Evolutionary conservation across 2,113 vertebrate genomes (phyloP).

Genomic region (Conger conger): DNA sequence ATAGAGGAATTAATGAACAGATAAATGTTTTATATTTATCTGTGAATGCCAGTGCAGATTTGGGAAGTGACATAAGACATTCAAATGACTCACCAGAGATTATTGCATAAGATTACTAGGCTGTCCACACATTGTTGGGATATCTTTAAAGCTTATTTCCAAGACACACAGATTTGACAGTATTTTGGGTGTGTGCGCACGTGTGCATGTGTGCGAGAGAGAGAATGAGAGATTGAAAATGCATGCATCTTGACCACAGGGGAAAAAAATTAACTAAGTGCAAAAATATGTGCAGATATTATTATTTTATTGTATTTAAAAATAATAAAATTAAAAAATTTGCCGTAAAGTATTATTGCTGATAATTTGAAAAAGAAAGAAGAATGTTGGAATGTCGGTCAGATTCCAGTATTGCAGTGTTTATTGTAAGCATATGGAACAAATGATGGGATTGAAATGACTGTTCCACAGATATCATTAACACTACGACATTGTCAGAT

Average conservation of each 20-base stretch:
- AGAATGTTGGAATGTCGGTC: background rate
- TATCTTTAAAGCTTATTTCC: constrained; percentile 21
- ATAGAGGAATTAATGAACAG: background rate
- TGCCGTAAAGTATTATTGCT: background rate
- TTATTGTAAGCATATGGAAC: background rate
- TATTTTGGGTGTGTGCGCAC: constrained; percentile 36
- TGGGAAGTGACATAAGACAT: constrained; percentile 25
- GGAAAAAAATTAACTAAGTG: constrained; percentile 71
- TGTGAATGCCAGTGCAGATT: background rate
- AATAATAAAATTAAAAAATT: constrained; percentile 66
- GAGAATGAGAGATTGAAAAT: constrained; percentile 75
- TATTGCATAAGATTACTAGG: background rate
- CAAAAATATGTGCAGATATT: constrained; percentile 66
- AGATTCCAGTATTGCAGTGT: background rate
- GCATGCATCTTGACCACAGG: constrained; percentile 81
- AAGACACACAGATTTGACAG: background rate
- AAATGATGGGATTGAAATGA: background rate
- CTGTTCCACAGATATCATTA: background rate
- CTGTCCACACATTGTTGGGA: constrained; percentile 24
- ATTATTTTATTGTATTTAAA: constrained; percentile 66
- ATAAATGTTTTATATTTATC: background rate
- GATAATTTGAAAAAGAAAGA: background rate
- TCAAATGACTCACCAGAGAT: background rate
- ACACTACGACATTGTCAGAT: background rate
- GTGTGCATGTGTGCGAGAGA: constrained; percentile 21